Conservation (phyloP, 2,888 invertebrate genomes). For the Agrochola macilenta region DNA sequence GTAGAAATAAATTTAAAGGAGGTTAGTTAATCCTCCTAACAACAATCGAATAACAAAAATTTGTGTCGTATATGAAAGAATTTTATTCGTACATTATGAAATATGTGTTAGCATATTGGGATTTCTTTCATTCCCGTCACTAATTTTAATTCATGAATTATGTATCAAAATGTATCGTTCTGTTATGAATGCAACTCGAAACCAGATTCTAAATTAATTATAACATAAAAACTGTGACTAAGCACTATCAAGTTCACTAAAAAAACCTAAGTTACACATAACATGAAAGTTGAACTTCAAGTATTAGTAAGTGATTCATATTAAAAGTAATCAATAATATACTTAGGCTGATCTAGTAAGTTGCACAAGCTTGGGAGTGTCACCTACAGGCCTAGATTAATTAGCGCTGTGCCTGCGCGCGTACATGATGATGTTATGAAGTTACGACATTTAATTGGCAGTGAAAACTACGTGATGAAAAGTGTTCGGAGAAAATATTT, state of each 20-base stretch:
- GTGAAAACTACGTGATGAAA: slow-evolving; percentile 31
- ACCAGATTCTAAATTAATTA: not conserved
- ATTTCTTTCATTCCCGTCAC: not conserved
- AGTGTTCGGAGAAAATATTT: not conserved
- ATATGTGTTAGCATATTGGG: not conserved
- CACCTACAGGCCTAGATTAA: slow-evolving; percentile 45
- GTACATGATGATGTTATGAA: slow-evolving; percentile 23
- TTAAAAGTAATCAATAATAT: slow-evolving; percentile 45
- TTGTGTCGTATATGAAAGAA: not conserved
- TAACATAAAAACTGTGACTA: slow-evolving; percentile 4
- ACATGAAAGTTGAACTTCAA: slow-evolving; percentile 6
- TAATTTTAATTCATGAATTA: not conserved
- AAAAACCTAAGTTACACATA: not conserved
- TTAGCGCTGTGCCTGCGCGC: slow-evolving; percentile 28
- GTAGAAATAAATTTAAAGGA: not conserved
- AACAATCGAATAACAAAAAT: not conserved
- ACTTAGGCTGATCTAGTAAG: slow-evolving; percentile 18
- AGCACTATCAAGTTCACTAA: not conserved
- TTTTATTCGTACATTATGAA: not conserved
- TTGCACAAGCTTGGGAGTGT: slow-evolving; percentile 46
- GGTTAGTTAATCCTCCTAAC: not conserved
- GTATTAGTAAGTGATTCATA: not conserved
- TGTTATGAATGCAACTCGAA: not conserved
- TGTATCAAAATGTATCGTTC: not conserved
- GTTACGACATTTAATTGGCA: slow-evolving; percentile 28